Conservation (phyloP, 2,113 vertebrate genomes). For the Pituophis catenifer region DNA sequence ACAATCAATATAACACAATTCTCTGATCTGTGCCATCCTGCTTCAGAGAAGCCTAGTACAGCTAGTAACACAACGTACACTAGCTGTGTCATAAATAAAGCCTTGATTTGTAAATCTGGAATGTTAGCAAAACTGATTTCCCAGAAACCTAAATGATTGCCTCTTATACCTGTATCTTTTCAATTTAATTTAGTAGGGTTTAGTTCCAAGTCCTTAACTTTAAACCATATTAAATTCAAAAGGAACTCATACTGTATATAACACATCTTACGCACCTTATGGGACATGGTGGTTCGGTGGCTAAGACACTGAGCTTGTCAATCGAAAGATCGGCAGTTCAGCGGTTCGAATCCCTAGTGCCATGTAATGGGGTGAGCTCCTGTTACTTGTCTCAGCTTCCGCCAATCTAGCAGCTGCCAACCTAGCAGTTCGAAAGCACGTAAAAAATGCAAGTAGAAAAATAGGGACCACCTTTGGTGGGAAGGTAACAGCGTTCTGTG, state of each 20-base stretch:
- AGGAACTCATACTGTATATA: not conserved
- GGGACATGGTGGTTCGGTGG: too few relatives aligned
- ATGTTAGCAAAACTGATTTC: not conserved
- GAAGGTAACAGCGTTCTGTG: too few relatives aligned
- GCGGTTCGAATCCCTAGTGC: too few relatives aligned
- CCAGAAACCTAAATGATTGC: not conserved
- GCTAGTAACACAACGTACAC: not conserved
- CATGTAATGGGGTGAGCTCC: too few relatives aligned
- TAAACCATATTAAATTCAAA: not conserved
- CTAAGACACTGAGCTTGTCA: too few relatives aligned
- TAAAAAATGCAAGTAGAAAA: too few relatives aligned
- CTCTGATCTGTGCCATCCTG: not conserved
- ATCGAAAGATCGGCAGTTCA: too few relatives aligned
- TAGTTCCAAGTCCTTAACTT: not conserved
- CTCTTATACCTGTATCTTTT: not conserved
- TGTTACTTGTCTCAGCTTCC: too few relatives aligned
- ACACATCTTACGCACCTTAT: not conserved
- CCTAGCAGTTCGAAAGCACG: too few relatives aligned
- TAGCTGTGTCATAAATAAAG: not conserved
- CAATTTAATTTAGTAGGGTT: not conserved
- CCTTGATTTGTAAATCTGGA: not conserved
- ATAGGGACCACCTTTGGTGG: too few relatives aligned
- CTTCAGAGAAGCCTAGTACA: not conserved
- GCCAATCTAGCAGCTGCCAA: too few relatives aligned
- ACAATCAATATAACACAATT: not conserved